phyloP scores from a whole-genome alignment of 2,113 vertebrate species.

The Crypturellus undulatus region DNA sequence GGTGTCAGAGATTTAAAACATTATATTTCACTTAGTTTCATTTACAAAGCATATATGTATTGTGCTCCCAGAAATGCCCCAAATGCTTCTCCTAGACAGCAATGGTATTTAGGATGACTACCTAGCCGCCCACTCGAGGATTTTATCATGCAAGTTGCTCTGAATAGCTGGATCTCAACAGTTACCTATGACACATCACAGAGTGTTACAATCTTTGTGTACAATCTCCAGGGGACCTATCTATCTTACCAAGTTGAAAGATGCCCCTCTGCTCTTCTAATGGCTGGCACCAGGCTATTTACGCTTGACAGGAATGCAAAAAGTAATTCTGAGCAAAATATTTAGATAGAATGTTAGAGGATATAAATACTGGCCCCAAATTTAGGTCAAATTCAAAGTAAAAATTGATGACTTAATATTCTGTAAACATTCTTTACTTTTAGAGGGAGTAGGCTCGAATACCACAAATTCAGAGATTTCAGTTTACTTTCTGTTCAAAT shows the following conservation, averaged over 20 bases:
- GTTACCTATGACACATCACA: background rate
- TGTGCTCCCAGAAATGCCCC: background rate
- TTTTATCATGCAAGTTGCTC: background rate
- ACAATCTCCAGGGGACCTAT: accelerated
- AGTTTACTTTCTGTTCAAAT: background rate
- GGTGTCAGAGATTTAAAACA: background rate
- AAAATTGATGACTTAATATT: background rate
- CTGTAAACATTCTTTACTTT: background rate
- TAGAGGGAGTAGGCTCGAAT: background rate
- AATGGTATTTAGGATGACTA: background rate
- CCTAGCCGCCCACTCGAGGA: accelerated
- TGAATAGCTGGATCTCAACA: background rate
- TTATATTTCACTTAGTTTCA: background rate
- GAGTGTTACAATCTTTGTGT: background rate
- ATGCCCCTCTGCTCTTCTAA: background rate
- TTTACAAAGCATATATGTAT: background rate
- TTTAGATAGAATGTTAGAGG: background rate
- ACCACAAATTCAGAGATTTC: background rate
- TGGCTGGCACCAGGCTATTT: background rate
- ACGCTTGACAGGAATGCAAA: background rate
- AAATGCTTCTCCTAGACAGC: background rate
- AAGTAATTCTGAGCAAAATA: background rate
- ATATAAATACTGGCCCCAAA: background rate
- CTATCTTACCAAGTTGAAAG: background rate
- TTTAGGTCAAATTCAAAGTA: background rate